phyloP scores from a whole-genome alignment of 2,888 invertebrate genomes.

The Luperina nickerlii region DNA sequence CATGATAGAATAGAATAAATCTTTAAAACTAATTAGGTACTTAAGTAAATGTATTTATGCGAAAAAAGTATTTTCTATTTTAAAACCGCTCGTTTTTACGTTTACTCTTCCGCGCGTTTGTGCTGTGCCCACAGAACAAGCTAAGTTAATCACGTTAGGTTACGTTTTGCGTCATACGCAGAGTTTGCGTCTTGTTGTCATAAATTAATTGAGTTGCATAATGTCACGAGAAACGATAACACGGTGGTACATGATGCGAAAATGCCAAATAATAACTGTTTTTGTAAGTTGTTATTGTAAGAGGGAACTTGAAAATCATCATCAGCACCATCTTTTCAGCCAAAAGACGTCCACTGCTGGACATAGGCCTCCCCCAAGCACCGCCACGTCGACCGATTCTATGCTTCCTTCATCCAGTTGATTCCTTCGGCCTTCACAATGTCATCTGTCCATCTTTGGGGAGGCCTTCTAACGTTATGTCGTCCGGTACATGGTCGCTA shows the following conservation, averaged over 20 bases:
- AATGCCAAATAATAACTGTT: not conserved
- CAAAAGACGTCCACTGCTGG: not conserved
- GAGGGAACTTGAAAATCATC: not conserved
- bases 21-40: not conserved
- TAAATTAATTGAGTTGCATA: conserved; percentile 23
- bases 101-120: not conserved
- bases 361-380: not conserved
- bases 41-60: not conserved
- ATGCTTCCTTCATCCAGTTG: not conserved
- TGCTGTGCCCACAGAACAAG: not conserved
- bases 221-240: not conserved
- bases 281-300: not conserved
- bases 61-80: not conserved
- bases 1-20: not conserved
- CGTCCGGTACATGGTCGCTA: too few relatives aligned
- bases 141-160: not conserved
- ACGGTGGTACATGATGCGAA: not conserved
- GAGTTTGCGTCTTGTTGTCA: conserved; percentile 15
- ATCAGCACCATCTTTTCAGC: not conserved
- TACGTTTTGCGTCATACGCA: not conserved
- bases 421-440: not conserved
- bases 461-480: too few relatives aligned
- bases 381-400: not conserved
- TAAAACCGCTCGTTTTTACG: not conserved
- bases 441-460: too few relatives aligned